A percentile compares a stretch with the other conserved stretches of the same genome.
Conservation (phyloP, 1,140 invertebrate species). For the Orius insidiosus region DNA sequence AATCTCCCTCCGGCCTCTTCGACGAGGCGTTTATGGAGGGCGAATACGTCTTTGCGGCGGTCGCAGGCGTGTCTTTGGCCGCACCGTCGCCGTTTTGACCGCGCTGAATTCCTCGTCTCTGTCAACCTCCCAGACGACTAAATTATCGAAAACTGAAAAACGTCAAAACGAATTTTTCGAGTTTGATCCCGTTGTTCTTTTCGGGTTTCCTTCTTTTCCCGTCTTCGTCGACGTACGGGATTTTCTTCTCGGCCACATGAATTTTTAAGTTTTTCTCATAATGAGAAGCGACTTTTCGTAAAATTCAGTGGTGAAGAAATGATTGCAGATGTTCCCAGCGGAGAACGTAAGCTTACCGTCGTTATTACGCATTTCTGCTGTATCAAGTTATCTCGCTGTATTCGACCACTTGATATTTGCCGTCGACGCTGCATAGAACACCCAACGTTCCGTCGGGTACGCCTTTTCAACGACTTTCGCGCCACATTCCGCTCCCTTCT, state of each 20-base stretch:
- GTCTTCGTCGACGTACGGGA: conserved; percentile 62
- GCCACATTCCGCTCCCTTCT: conserved; percentile 77
- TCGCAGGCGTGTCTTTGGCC: conserved; percentile 79
- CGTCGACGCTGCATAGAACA: conserved; percentile 80
- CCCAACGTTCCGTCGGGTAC: conserved; percentile 83
- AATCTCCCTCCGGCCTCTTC: conserved; percentile 61
- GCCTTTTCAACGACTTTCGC: conserved; percentile 93
- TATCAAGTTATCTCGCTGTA: conserved; percentile 92
- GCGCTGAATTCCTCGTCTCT: conserved; percentile 92
- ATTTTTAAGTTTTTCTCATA: conserved; percentile 60
- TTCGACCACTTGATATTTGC: conserved; percentile 84
- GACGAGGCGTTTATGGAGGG: conserved; percentile 70
- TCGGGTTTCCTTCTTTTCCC: conserved; percentile 57
- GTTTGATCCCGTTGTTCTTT: conserved; percentile 89
- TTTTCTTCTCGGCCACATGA: conserved; percentile 96
- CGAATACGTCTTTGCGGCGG: conserved; percentile 61
- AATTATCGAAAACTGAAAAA: conserved; percentile 81
- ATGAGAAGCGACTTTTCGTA: conserved; percentile 43
- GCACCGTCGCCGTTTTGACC: conserved; percentile 81
- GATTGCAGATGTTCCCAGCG: conserved; percentile 96
- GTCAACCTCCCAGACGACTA: conserved; percentile 85
- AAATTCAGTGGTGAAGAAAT: conserved; percentile 86
- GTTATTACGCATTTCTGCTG: conserved; percentile 58
- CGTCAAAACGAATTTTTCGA: conserved; percentile 99
- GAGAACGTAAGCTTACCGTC: conserved; percentile 76